Percentiles rank a stretch among this genome's conserved stretches.
Evolutionary conservation across 2,113 vertebrate species (phyloP).

Genomic region (Amia ocellicauda): DNA sequence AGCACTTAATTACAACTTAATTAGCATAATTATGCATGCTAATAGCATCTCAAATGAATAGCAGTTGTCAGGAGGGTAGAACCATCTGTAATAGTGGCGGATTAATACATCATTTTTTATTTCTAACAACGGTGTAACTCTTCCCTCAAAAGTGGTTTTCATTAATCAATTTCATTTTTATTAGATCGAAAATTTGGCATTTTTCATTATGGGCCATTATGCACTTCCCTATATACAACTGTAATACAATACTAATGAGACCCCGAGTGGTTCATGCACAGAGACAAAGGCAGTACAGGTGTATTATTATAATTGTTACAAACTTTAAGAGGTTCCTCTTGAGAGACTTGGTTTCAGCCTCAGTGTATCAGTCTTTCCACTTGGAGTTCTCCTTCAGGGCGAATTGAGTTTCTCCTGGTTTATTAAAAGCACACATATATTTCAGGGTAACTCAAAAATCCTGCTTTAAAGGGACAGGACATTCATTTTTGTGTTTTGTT

Average conservation of each 20-base stretch:
- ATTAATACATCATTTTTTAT: conserved; percentile 99
- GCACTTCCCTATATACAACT: conserved; percentile 83
- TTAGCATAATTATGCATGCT: conserved; percentile 99
- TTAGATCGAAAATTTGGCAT: conserved; percentile 95
- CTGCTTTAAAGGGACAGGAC: conserved; percentile 69
- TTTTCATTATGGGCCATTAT: conserved; percentile 96
- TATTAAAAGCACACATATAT: conserved; percentile 80
- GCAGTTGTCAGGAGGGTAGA: conserved; percentile 98
- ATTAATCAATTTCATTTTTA: conserved; percentile 98
- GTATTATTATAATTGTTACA: conserved; percentile 85
- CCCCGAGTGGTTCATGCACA: conserved; percentile 81
- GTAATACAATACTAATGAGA: conserved; percentile 93
- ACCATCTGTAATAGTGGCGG: conserved; percentile 98
- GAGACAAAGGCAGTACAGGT: conserved; percentile 80
- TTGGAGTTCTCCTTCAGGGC: conserved; percentile 61
- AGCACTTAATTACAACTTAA: conserved; percentile 99
- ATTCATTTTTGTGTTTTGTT: no score
- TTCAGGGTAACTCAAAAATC: conserved; percentile 61
- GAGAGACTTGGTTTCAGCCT: conserved; percentile 61
- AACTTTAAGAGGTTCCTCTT: conserved; percentile 73
- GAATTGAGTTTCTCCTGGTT: conserved; percentile 70
- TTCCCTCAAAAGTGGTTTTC: conserved; percentile 96
- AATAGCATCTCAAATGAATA: conserved; percentile 99
- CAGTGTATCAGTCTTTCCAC: conserved; percentile 59
- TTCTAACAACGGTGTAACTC: conserved; percentile 95